Base-by-base conservation (phyloP, 2,888 invertebrate species). In the Elysia crispata region DNA sequence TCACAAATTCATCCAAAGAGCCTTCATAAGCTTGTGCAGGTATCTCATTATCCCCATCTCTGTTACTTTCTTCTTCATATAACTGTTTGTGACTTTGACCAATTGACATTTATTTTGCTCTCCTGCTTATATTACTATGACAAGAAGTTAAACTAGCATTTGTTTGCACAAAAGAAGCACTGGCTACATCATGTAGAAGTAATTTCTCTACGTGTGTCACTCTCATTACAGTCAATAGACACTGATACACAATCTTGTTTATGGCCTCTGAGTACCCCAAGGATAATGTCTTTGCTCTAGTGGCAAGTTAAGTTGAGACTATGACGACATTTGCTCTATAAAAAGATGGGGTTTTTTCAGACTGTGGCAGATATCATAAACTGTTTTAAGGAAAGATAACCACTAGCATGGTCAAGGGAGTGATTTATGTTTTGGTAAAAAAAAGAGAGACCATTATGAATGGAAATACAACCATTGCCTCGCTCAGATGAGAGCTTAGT, bases 401-500 rank as follows among this genome's bases (percentile, higher is more conserved):
- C 67, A 66, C 67, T 66, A 6, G 67, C 67, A 66, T 66, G 67
- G 15, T 66, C 67, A 28, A 66, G 31, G 25, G 67, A 66, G 30
- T 8, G 5, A 30, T 15, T 3, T 3, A 25, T 66, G 25, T 66
- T 66, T 23, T 8, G 67, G 25, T 15, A 66, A 1, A 66, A n/a
- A n/a, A n/a, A n/a, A n/a, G n/a, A 15, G 31, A 28, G 25, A 23
- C 1, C 25, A 66, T 66, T 66, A 3, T 66, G 28, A 5, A 5
- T 6, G 1, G 25, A 30, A 28, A 66, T 15, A 23, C 5, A 1
- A 23, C 67, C 6, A 8, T 66, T 28, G 25, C 15, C 30, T 30
- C 67, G 1, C 25, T 66, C 67, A 66, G 31, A 28, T 66, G 60
- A 25, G 6, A 76, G 76, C 62, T 76, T 76, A 20, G 62, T n/a